Conservation (phyloP, 1,140 invertebrate genomes). For the Papilio polyxenes region DNA sequence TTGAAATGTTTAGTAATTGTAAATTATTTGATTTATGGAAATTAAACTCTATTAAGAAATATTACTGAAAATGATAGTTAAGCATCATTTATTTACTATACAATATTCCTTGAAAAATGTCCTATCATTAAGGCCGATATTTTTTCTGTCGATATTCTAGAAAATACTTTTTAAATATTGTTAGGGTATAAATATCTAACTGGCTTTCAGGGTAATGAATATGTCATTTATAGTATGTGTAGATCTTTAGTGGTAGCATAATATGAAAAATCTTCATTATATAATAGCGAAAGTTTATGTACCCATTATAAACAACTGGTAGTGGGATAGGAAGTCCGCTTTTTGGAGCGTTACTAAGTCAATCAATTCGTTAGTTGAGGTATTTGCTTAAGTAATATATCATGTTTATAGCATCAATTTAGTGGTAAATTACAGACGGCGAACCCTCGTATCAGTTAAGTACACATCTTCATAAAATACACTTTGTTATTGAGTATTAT, state of each 20-base stretch:
- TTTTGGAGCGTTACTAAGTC: conserved; percentile 58
- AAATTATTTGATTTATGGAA: conserved; percentile 30
- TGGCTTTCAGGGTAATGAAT: too few species aligned
- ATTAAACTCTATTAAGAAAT: conserved; percentile 24
- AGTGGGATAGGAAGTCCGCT: neutral
- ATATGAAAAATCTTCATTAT: too few species aligned
- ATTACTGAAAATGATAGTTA: neutral
- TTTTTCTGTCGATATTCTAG: too few species aligned
- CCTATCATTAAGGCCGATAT: too few species aligned
- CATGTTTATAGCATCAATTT: conserved; percentile 66
- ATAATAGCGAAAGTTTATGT: too few species aligned
- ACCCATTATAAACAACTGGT: too few species aligned
- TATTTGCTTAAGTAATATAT: conserved; percentile 61
- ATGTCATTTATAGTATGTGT: too few species aligned
- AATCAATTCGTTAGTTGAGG: conserved; percentile 28
- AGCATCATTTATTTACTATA: too few species aligned
- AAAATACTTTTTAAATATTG: too few species aligned
- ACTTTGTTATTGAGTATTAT: conserved; percentile 62
- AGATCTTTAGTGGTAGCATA: too few species aligned
- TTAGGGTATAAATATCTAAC: too few species aligned
- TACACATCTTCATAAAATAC: conserved; percentile 66
- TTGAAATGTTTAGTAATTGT: conserved; percentile 30
- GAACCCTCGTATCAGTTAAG: conserved; percentile 61
- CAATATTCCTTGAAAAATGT: too few species aligned
- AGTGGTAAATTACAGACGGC: conserved; percentile 54